Evolutionary conservation across 2,113 vertebrate genomes (phyloP), one percentile per base, ranked within the genome.

Genomic region (Brachypodius melanocephalos): DNA sequence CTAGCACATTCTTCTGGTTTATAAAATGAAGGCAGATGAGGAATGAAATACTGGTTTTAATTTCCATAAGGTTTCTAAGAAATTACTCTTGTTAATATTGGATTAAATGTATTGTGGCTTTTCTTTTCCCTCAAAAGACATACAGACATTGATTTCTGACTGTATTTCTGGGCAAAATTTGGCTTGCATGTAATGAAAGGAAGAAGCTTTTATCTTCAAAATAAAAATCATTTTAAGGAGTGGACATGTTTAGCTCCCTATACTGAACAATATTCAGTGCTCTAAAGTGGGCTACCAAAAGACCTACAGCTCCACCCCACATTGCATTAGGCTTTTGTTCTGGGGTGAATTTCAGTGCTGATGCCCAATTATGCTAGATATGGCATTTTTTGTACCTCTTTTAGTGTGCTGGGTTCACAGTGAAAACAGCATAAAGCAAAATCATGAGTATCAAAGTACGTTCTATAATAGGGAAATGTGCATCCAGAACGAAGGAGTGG

Each of bases 181-280:
- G 21, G 22, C 52, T 89, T 86, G 9, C 3, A 1, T 63, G 7
- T 59, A 38, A 65, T 67, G 29, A 76, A 54, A 63, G 17, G 10
- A 62, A n/a, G 8, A 36, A 17, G 20, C 66, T 78, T 81, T 85
- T 62, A 10, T 48, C 21, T 71, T 79, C 32, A n/a, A n/a, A n/a
- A n/a, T n/a, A n/a, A n/a, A n/a, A n/a, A 40, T 88, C 62, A 25
- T 68, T 85, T 75, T 88, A 51, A 90, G 78, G 59, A 65, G 29
- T 38, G 26, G 8, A 17, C 10, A 15, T 25, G 7, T 45, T 52
- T 71, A 61, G 15, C 15, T 88, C 26, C 46, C 34, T 10, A 7
- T 54, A 28, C 8, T 85, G 31, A 76, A 57, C 14, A 83, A 86
- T 85, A 83, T 55, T 59, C 51, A 40, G 38, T 12, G 31, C 31